Evolutionary conservation across 1,140 invertebrate genomes (phyloP), one percentile per base, ranked within the genome.

Genomic region (Uloborus diversus): DNA sequence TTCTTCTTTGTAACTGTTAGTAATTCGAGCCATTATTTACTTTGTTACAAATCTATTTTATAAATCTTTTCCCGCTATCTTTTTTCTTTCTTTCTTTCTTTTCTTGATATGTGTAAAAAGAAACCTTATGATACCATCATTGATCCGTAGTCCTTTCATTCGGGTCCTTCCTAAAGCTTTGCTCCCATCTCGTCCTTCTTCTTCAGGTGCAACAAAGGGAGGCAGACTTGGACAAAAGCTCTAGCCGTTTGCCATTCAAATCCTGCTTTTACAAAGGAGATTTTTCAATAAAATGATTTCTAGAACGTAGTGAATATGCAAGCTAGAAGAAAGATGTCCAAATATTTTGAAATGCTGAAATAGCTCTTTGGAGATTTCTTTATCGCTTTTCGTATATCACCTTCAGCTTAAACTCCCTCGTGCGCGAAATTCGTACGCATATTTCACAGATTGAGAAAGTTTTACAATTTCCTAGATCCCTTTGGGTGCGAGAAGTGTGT

Each of bases 1-100:
- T 14, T 28, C 57, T 61, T 35, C 11, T 25, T 64, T 64, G 61
- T 37, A 42, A 25, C 61, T 30, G 32, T 49, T 17, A 30, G 37
- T 68, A 68, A 68, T 68, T 68, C 37, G 64, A 68, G 42, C 64
- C 64, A 68, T 68, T 68, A 68, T 68, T 68, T 68, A 68, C 64
- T 68, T 51, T 68, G 64, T 68, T 68, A 49, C 64, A 23, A 47
- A 68, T 68, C 47, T 14, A 68, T 49, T 51, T 20, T 9, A 25
- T 13, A n/a, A 56, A 20, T 56, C 51, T 64, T 64, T 33, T 13
- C 7, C 17, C 11, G 35, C 23, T 64, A n/a, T n/a, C n/a, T n/a
- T n/a, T n/a, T n/a, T n/a, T n/a, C n/a, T n/a, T n/a, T n/a, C n/a
- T 64, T 64, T 64, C 32, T 64, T 64, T 37, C 61, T 64, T 37